Base-by-base conservation (phyloP, 2,113 vertebrate species). In the Paraplagusia blochii region DNA sequence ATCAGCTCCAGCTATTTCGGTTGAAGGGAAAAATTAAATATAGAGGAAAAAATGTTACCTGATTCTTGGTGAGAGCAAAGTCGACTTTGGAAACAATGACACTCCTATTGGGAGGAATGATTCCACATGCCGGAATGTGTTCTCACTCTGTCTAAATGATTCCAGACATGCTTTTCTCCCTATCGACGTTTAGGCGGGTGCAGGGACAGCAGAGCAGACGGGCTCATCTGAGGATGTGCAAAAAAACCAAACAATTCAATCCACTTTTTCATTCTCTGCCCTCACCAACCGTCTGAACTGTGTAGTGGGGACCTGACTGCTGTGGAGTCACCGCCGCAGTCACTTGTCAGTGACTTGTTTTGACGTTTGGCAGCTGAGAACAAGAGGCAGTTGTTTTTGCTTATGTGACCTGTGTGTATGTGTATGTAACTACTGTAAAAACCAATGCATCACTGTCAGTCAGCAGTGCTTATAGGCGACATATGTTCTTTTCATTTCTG, bases 51-150 rank as follows among this genome's bases (percentile, higher is more conserved):
- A 75, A 78, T 63, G 58, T 66, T 82, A 86, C 85, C 83, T 87
- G 84, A 82, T 69, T 80, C 72, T 61, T 44, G 11, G 57, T 51
- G 53, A 62, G 63, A 59, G 74, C 50, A 58, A 61, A 54, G 58
- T 65, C 63, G 59, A 65, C 66, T 78, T 77, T 88, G 86, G 87
- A 90, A 89, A 89, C 66, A 87, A 79, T 88, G 85, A 87, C 83
- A 79, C 53, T 85, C 60, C 72, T 86, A 76, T 78, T 79, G 65
- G 70, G 68, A 74, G 74, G 76, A 87, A 59, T 77, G 66, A 79
- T 82, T 88, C 81, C 82, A 87, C 78, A 76, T 77, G 75, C 66
- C 75, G 76, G 72, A 89, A 84, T 82, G 71, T 65, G 75, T 67
- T 80, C 63, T 80, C 57, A 45, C 48, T 66, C 58, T 29, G 47